Base-by-base conservation (phyloP, 2,797 vertebrate species). In the Podarcis siculus region DNA sequence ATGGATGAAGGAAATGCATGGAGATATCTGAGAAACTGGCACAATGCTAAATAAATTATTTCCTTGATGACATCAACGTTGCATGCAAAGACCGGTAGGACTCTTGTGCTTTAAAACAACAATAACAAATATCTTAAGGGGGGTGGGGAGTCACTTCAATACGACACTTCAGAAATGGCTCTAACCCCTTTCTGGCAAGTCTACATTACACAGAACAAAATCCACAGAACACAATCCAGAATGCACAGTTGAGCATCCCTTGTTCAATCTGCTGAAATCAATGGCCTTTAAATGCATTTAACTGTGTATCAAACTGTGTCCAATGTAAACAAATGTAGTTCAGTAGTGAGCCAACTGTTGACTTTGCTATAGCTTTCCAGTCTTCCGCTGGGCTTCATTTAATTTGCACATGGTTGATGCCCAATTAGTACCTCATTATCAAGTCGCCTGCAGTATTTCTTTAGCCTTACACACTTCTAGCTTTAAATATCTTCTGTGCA, bases 391-490 rank as follows among this genome's bases (percentile, higher is more conserved):
- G 21, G 73, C 73, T 82, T 85, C 30, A 79, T 49, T 6, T 66
- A 81, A 67, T 58, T 79, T 79, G 27, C 55, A 27, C 21, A 89
- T 72, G 55, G 82, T 39, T 0, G 1, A 25, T 2, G 30, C 30
- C 4, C 49, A 91, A 45, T 93, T 93, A 93, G 25, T 72, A 21
- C 39, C 80, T 84, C 79, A 66, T 90, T 89, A 91, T 32, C 64
- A 73, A 7, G 0, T 6, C 0, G 19, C 21, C 61, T 21, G 10
- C 8, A 58, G 6, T 1, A 1, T 58, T 85, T 83, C 58, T 66
- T 81, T 45, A 75, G 19, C 45, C 55, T 67, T 8, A 75, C 8
- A 66, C 39, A 66, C 35, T 23, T 37, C 72, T 2, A 77, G 45
- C 67, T 87, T 87, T 64, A 79, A 87, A 87, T 30, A 66, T 17